A percentile compares a stretch with the other conserved stretches of the same genome.
These are phyloP conservation scores for Dicrurus megarhynchus DNA, from an alignment of 2,113 vertebrate genomes.

Conservation along the genomic window DNA sequence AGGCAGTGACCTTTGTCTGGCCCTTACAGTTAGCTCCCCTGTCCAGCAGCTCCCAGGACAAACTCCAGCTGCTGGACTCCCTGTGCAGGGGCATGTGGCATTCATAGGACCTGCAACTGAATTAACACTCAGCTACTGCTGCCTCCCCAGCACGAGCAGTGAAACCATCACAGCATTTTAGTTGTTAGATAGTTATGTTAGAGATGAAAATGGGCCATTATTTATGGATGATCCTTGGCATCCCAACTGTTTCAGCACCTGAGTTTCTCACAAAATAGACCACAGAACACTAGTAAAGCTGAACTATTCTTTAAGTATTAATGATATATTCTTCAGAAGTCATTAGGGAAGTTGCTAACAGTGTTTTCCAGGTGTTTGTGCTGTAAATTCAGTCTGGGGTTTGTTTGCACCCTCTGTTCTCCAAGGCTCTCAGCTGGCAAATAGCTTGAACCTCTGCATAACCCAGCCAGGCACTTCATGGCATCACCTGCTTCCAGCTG, in stretches of 20 bases:
- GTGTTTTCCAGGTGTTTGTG: background rate
- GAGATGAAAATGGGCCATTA: background rate
- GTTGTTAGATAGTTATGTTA: background rate
- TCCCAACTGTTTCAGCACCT: background rate
- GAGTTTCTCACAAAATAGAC: background rate
- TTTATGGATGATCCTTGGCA: background rate
- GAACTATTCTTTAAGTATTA: background rate
- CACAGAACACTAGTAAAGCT: background rate
- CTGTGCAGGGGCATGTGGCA: background rate
- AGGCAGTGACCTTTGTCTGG: background rate
- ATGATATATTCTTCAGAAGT: background rate
- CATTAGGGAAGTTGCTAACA: background rate
- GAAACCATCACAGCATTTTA: background rate
- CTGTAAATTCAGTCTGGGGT: background rate
- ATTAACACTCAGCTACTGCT: background rate
- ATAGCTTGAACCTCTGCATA: background rate
- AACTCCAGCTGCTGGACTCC: background rate
- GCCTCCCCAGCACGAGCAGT: background rate
- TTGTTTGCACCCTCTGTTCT: background rate
- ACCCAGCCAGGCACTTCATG: background rate
- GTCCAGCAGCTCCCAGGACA: background rate
- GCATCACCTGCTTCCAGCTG: background rate
- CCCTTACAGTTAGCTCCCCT: background rate
- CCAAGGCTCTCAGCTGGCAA: background rate
- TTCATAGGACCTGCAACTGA: background rate